A percentile compares a stretch with the other conserved stretches of the same genome.
Evolutionary conservation across 2,113 vertebrate genomes (phyloP).

Genomic region (Nipponia nippon): DNA sequence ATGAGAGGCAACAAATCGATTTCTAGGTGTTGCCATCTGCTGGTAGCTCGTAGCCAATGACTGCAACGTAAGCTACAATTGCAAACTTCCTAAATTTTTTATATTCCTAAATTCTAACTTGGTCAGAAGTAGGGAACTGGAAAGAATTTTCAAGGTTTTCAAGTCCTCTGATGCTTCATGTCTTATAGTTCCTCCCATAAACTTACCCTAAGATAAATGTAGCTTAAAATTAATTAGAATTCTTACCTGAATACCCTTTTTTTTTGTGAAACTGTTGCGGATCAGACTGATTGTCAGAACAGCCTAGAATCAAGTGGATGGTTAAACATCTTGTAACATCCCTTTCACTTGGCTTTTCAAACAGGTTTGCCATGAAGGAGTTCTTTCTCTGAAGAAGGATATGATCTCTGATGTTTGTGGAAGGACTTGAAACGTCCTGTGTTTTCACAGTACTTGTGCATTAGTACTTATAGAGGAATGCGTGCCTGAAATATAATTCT

Average conservation of each 20-base stretch:
- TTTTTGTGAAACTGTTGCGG: background rate
- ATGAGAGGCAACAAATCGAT: background rate
- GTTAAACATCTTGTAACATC: background rate
- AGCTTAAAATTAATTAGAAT: background rate
- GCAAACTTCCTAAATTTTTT: background rate
- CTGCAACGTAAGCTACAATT: background rate
- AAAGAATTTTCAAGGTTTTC: background rate
- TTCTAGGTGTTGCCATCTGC: background rate
- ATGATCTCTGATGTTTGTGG: background rate
- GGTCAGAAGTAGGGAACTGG: background rate
- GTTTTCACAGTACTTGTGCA: background rate
- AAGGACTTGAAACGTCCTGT: background rate
- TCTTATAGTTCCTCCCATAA: background rate
- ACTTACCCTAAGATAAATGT: background rate
- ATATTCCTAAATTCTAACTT: background rate
- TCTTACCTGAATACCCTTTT: background rate
- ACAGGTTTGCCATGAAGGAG: background rate
- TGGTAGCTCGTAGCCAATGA: background rate
- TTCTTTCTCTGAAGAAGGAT: background rate
- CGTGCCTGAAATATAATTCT: background rate
- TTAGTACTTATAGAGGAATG: background rate
- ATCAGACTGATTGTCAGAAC: background rate
- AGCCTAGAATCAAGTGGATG: background rate
- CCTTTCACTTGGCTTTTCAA: background rate
- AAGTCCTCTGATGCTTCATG: fast-evolving